A percentile compares a stretch with the other conserved stretches of the same genome.
Conservation (phyloP, 2,113 vertebrate genomes). For the Amphilophus citrinellus region DNA sequence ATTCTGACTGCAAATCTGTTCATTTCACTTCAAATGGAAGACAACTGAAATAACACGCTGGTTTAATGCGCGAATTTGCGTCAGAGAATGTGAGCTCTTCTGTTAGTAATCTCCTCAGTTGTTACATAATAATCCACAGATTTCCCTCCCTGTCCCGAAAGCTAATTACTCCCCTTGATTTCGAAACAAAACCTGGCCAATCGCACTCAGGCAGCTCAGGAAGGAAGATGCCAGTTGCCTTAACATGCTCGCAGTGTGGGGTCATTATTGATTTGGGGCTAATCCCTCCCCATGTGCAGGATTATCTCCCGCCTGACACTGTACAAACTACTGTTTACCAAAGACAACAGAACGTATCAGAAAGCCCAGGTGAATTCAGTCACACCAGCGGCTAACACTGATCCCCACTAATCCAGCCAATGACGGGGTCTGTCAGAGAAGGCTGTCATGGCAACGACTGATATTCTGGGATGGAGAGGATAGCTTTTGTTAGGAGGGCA, state of each 20-base stretch:
- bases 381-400: slow-evolving; percentile 46
- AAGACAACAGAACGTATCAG: slow-evolving; percentile 48
- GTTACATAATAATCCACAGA: slow-evolving; percentile 12
- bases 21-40: not conserved
- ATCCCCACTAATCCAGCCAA: slow-evolving; percentile 56
- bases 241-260: slow-evolving; percentile 36
- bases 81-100: not conserved
- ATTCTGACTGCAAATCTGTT: not conserved
- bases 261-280: slow-evolving; percentile 65
- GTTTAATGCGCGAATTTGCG: not conserved
- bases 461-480: slow-evolving; percentile 33
- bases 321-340: slow-evolving; percentile 56
- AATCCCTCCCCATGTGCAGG: slow-evolving; percentile 53
- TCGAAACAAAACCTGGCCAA: slow-evolving; percentile 11
- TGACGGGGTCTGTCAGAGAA: slow-evolving; percentile 39
- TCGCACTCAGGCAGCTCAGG: slow-evolving; percentile 2
- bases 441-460: slow-evolving; percentile 43
- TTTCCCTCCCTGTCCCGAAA: slow-evolving; percentile 15
- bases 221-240: slow-evolving; percentile 17
- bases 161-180: slow-evolving; percentile 28
- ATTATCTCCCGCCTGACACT: slow-evolving; percentile 53
- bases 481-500: slow-evolving; percentile 6
- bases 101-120: slow-evolving; percentile 13
- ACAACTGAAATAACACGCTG: not conserved
- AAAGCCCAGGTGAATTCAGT: slow-evolving; percentile 40